Conservation (phyloP, 2,888 invertebrate genomes). For the Ommatoiulus sabulosus region DNA sequence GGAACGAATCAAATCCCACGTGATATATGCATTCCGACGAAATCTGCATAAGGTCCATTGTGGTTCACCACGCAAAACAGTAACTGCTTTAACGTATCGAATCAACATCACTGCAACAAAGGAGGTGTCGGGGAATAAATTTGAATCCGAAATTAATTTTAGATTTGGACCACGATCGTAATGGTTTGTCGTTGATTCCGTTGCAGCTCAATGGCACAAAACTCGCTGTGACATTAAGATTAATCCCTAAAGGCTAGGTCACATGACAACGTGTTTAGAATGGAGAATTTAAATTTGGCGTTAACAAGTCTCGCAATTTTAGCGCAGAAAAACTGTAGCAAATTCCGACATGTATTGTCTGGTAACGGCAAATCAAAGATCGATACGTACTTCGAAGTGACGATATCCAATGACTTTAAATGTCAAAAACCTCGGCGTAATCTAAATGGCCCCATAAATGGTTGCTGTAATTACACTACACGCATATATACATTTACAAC, state of each 20-base stretch:
- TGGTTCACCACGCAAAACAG: too few species aligned
- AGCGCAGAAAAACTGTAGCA: background rate
- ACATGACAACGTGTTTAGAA: background rate
- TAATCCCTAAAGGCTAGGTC: background rate
- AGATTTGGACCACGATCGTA: background rate
- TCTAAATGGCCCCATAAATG: background rate
- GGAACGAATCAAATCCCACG: too few species aligned
- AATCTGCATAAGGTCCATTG: too few species aligned
- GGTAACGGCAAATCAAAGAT: background rate
- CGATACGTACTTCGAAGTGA: background rate
- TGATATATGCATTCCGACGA: too few species aligned
- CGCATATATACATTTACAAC: too few species aligned
- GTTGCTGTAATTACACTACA: background rate
- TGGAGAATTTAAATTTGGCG: background rate
- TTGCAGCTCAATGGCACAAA: background rate
- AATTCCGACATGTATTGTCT: background rate
- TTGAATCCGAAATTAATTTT: background rate
- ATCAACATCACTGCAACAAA: background rate
- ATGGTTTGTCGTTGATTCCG: background rate
- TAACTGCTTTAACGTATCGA: too few species aligned
- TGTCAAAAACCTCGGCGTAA: background rate
- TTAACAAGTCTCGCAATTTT: background rate
- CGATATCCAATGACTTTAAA: background rate
- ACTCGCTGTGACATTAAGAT: background rate
- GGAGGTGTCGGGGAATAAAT: background rate